Conservation (phyloP, 2,888 invertebrate genomes). For the Thereva nobilitata region DNA sequence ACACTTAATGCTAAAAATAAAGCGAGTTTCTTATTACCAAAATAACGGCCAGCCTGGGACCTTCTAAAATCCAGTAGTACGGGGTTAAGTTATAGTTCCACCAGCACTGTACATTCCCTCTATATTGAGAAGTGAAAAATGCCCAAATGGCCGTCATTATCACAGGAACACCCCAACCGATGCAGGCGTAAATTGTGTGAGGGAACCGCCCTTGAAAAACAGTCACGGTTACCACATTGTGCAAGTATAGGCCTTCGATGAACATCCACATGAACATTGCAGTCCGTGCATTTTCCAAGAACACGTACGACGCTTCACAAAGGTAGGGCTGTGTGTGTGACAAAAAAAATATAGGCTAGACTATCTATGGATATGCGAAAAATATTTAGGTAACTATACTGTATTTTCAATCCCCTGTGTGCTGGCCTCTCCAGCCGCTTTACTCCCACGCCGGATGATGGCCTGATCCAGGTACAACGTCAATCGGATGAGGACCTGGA, state of each 20-base stretch:
- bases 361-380: not conserved
- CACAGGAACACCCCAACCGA: conserved; percentile 78
- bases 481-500: conserved; percentile 74
- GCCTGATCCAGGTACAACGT: conserved; percentile 77
- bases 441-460: conserved; percentile 57
- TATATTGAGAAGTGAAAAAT: conserved; percentile 62
- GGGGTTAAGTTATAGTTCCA: conserved; percentile 80
- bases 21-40: conserved; percentile 63
- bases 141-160: conserved; percentile 73
- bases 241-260: conserved; percentile 88
- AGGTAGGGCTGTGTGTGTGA: conserved; percentile 68
- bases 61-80: conserved; percentile 90
- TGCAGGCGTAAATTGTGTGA: conserved; percentile 64
- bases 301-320: conserved; percentile 76
- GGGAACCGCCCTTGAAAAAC: conserved; percentile 66
- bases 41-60: conserved; percentile 78
- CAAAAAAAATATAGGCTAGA: not conserved
- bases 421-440: conserved; percentile 50
- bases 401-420: conserved; percentile 67
- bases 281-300: conserved; percentile 86
- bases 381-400: conserved; percentile 59
- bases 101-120: conserved; percentile 65
- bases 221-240: conserved; percentile 79
- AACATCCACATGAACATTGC: conserved; percentile 98
- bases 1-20: not conserved